phyloP scores from a whole-genome alignment of 2,113 vertebrate species.

The Syrrhaptes paradoxus region DNA sequence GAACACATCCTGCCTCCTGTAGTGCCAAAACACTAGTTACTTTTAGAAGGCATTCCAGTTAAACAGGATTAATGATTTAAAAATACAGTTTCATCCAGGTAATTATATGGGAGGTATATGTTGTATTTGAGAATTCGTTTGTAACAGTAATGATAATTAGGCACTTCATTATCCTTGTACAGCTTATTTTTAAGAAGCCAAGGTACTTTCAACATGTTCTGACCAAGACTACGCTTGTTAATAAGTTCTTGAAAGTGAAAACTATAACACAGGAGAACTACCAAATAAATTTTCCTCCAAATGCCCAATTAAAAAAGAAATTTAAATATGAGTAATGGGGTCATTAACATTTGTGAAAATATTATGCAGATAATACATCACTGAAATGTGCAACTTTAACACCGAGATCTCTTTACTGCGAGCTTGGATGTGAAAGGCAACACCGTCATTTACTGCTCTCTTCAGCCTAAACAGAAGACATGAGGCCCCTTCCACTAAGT shows the following conservation, averaged over 20 bases:
- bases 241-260: slow-evolving; percentile 31
- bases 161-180: slow-evolving; percentile 19
- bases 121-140: slow-evolving; percentile 60
- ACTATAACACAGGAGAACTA: background rate
- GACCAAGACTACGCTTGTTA: background rate
- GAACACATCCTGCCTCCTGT: background rate
- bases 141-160: slow-evolving; percentile 45
- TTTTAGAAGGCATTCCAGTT: slow-evolving; percentile 28
- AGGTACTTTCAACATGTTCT: background rate
- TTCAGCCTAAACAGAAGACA: background rate
- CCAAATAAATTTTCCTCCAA: slow-evolving; percentile 46
- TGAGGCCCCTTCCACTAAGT: background rate
- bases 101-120: slow-evolving; percentile 61
- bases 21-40: background rate
- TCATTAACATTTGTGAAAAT: slow-evolving; percentile 50
- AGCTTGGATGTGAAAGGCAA: background rate
- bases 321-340: slow-evolving; percentile 63
- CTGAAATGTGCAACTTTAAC: background rate
- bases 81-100: slow-evolving; percentile 54
- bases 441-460: background rate
- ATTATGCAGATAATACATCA: background rate
- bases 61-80: background rate
- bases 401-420: background rate
- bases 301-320: slow-evolving; percentile 62
- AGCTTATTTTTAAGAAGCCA: slow-evolving; percentile 14